phyloP scores from a whole-genome alignment of 2,797 vertebrate species.

The Cuculus canorus region DNA sequence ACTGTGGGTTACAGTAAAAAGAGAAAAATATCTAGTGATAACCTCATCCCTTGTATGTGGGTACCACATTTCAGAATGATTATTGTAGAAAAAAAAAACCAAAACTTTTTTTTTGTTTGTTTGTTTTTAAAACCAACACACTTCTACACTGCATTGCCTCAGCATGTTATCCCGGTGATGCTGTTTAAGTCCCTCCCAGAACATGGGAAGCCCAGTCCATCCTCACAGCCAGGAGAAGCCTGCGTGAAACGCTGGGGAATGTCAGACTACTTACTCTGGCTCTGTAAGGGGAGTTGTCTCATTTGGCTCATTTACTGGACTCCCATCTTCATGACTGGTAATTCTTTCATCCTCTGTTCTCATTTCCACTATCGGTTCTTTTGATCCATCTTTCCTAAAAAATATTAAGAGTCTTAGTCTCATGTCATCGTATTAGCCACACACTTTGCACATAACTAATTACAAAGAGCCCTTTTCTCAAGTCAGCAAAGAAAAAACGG shows the following conservation, averaged over 20 bases:
- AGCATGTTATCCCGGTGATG: not conserved
- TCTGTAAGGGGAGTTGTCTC: conserved; percentile 89
- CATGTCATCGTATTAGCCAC: not conserved
- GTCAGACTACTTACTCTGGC: conserved; percentile 81
- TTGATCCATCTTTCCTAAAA: conserved; percentile 86
- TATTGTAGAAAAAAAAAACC: not conserved
- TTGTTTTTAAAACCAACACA: too few species aligned
- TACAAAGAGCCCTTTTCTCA: not conserved
- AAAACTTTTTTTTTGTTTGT: too few species aligned
- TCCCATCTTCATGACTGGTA: conserved; percentile 84
- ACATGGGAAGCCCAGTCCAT: not conserved
- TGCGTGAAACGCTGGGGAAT: not conserved
- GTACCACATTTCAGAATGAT: fast-evolving
- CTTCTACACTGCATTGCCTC: not conserved
- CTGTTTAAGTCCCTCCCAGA: not conserved
- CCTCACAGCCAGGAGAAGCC: not conserved
- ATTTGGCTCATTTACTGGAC: conserved; percentile 86
- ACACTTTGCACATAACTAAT: not conserved
- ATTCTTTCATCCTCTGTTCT: conserved; percentile 86
- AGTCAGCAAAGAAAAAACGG: not conserved
- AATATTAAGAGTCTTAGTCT: conserved; percentile 29
- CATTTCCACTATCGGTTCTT: conserved; percentile 89
- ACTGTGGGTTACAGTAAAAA: not conserved
- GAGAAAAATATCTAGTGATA: not conserved
- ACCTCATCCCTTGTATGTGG: fast-evolving